Percentiles rank a stretch among this genome's conserved stretches.
These are phyloP conservation scores for Ligdia adustata DNA, from an alignment of 2,888 invertebrate species.

Conservation along the genomic window DNA sequence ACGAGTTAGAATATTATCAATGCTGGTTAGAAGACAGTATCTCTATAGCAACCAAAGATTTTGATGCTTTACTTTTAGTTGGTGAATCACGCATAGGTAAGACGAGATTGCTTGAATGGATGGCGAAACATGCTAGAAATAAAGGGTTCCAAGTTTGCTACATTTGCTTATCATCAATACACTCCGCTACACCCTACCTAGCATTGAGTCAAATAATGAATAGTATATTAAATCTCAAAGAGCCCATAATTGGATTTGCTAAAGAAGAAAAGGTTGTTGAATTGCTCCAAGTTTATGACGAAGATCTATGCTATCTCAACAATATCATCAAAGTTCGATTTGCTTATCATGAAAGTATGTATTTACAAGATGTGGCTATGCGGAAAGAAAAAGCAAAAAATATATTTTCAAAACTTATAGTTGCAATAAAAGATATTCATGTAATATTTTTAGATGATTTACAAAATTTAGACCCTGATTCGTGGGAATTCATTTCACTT, in stretches of 20 bases:
- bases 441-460: conserved; percentile 78
- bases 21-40: conserved; percentile 58
- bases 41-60: conserved; percentile 51
- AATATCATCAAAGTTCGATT: conserved; percentile 79
- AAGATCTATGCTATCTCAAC: conserved; percentile 83
- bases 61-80: conserved; percentile 82
- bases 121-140: conserved; percentile 62
- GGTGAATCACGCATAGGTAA: conserved; percentile 84
- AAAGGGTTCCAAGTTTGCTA: conserved; percentile 50
- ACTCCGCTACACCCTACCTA: conserved; percentile 69
- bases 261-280: conserved; percentile 72
- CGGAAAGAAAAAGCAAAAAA: conserved; percentile 65
- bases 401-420: conserved; percentile 66
- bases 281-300: conserved; percentile 55
- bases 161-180: conserved; percentile 66
- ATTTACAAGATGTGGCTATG: conserved; percentile 57
- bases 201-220: conserved; percentile 72
- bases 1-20: conserved; percentile 75
- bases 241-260: conserved; percentile 61
- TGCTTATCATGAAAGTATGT: conserved; percentile 70
- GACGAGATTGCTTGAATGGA: conserved; percentile 81
- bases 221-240: conserved; percentile 64
- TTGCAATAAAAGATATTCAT: conserved; percentile 51
- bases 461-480: conserved; percentile 73
- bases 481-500: conserved; percentile 70